These are phyloP conservation scores for Epinotia nisella DNA, from an alignment of 2,888 invertebrate genomes.

Conservation along the genomic window DNA sequence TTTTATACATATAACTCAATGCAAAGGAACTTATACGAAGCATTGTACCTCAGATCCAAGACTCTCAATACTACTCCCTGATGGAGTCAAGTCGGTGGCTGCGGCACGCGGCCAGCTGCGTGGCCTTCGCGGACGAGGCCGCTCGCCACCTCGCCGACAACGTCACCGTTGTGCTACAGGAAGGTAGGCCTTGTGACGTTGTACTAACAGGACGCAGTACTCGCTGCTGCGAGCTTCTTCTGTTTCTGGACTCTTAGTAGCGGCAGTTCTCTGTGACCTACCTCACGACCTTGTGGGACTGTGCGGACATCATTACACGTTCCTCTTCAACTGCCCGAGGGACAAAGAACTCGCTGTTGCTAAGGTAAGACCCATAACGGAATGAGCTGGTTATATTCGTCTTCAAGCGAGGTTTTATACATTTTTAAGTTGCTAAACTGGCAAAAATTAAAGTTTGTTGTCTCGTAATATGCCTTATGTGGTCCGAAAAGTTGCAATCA, in stretches of 20 bases:
- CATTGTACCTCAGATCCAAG: constrained; percentile 85
- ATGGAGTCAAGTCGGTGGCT: constrained; percentile 95
- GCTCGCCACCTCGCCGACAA: constrained; percentile 86
- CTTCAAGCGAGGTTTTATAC: not conserved
- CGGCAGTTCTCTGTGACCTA: not conserved
- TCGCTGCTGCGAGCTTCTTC: constrained; percentile 78
- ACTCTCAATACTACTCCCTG: constrained; percentile 91
- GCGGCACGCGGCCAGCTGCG: constrained; percentile 90
- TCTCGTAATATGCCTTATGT: no score
- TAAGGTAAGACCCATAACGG: no score
- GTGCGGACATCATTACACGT: no score
- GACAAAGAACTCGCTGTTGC: no score
- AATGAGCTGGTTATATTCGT: no score
- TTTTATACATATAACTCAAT: no score
- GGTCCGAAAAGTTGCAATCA: no score
- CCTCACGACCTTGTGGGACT: not conserved
- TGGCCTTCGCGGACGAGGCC: constrained; percentile 90
- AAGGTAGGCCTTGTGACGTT: constrained; percentile 75
- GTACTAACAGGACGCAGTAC: constrained; percentile 82
- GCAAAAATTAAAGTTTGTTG: no score
- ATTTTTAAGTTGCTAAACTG: no score
- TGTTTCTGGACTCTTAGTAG: constrained; percentile 7
- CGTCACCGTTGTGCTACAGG: constrained; percentile 93
- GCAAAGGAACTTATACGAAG: not conserved
- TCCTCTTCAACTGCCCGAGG: no score